Percentiles rank a stretch among this genome's conserved stretches.
Evolutionary conservation across 1,140 invertebrate genomes (phyloP).

Genomic region (Brachystomella parvula): DNA sequence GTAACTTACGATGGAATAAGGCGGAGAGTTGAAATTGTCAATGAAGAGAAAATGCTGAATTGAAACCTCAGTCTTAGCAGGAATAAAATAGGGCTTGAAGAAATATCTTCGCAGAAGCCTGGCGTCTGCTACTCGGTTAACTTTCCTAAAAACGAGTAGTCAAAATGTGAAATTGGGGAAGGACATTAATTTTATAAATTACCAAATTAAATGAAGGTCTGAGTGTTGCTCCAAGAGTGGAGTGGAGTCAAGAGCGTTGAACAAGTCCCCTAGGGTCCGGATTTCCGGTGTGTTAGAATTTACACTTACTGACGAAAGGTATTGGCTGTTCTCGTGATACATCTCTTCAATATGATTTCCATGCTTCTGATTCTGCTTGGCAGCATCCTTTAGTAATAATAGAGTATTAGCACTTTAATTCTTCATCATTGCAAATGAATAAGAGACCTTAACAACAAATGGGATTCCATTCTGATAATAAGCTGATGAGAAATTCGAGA

Average conservation of each 20-base stretch:
- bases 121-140: conserved; percentile 59
- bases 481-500: conserved; percentile 39
- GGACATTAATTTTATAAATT: conserved; percentile 7
- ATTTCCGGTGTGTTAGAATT: conserved; percentile 14
- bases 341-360: conserved; percentile 35
- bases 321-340: conserved; percentile 4
- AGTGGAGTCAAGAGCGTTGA: background rate
- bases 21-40: conserved; percentile 53
- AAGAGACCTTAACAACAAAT: conserved; percentile 43
- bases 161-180: background rate
- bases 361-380: conserved; percentile 35
- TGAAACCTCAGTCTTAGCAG: conserved; percentile 54
- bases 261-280: background rate
- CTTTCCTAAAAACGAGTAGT: conserved; percentile 48
- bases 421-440: background rate
- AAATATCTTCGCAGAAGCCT: conserved; percentile 57
- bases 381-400: background rate
- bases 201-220: conserved; percentile 22
- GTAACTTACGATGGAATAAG: conserved; percentile 51
- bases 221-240: background rate
- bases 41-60: conserved; percentile 63
- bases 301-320: conserved; percentile 28
- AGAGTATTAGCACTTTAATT: background rate
- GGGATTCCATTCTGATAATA: conserved; percentile 44
- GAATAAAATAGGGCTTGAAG: conserved; percentile 49